Percentiles rank a stretch among this genome's conserved stretches.
Evolutionary conservation across 2,888 invertebrate species (phyloP).

Genomic region (Sphaerophoria taeniata): DNA sequence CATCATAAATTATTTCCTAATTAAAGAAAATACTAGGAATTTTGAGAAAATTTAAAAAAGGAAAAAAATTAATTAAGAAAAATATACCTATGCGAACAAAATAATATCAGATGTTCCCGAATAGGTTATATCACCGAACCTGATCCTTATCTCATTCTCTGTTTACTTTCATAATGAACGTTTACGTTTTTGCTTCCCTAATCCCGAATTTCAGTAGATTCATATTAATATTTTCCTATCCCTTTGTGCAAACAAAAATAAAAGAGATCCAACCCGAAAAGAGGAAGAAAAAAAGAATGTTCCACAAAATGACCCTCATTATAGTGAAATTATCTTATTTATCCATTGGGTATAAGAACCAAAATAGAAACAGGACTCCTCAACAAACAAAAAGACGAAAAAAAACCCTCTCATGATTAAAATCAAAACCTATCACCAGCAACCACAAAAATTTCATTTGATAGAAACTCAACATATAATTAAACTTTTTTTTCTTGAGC

Average conservation of each 20-base stretch:
- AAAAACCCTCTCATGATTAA: conserved; percentile 18
- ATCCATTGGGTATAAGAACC: conserved; percentile 38
- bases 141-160: too few relatives aligned
- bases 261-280: background rate
- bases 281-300: background rate
- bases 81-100: too few relatives aligned
- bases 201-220: too few relatives aligned
- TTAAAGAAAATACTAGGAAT: too few relatives aligned
- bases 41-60: too few relatives aligned
- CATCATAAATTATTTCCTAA: too few relatives aligned
- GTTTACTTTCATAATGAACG: too few relatives aligned
- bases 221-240: too few relatives aligned
- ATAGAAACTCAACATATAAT: conserved; percentile 53
- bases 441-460: conserved; percentile 46
- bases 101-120: too few relatives aligned
- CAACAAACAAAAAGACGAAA: background rate
- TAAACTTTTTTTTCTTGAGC: conserved; percentile 46
- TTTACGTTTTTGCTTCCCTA: too few relatives aligned
- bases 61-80: too few relatives aligned
- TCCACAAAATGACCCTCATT: conserved; percentile 63
- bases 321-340: conserved; percentile 64
- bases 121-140: too few relatives aligned
- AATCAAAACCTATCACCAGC: conserved; percentile 64
- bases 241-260: background rate
- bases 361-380: background rate